Percentiles rank a stretch among this genome's conserved stretches.
Evolutionary conservation across 2,888 invertebrate species (phyloP).

Genomic region (Tipula helvola): DNA sequence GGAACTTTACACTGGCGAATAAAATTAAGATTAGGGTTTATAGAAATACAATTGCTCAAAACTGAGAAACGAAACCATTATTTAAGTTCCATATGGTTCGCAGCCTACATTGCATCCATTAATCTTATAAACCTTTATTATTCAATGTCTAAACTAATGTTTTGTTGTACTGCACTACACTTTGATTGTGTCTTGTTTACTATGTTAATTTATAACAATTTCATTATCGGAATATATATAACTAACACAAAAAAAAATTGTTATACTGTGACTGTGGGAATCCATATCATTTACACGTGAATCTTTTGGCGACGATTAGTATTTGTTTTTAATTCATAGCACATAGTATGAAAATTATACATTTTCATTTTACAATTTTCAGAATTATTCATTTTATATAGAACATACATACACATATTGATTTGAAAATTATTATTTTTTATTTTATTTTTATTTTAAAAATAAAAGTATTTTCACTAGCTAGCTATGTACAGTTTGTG

Average conservation of each 20-base stretch:
- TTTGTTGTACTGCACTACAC: background rate
- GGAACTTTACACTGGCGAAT: too few species aligned
- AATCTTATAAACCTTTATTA: too few species aligned
- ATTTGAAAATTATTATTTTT: background rate
- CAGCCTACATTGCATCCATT: background rate
- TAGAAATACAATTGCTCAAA: too few species aligned
- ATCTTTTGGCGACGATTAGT: background rate
- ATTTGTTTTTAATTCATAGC: background rate
- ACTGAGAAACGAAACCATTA: too few species aligned
- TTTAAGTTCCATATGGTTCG: too few species aligned
- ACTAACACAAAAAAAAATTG: background rate
- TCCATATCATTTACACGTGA: background rate
- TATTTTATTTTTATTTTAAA: background rate
- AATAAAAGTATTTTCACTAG: background rate
- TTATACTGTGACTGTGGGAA: background rate
- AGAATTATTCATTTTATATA: background rate
- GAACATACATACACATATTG: background rate
- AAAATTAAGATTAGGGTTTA: too few species aligned
- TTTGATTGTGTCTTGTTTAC: background rate
- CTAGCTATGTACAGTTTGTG: background rate
- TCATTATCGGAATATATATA: background rate
- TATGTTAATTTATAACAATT: background rate
- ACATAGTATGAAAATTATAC: background rate
- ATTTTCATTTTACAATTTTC: background rate
- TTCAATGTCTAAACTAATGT: background rate